Evolutionary conservation across 2,113 vertebrate species (phyloP), one percentile per base, ranked within the genome.

Genomic region (Thomomys bottae): DNA sequence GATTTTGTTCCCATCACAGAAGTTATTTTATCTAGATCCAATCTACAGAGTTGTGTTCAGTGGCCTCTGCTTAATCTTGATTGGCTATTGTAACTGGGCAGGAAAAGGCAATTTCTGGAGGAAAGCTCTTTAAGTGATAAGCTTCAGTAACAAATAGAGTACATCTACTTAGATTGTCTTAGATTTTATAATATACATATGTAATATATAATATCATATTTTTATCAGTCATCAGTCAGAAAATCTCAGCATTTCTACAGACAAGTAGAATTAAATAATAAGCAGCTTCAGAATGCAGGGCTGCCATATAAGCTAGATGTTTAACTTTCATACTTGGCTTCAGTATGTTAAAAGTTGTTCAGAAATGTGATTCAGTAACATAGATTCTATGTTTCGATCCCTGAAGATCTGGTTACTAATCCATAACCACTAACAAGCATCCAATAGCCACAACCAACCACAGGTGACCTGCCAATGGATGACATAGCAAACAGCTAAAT

Each of bases 121-220:
- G 30, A 71, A 93, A 83, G 75, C 34, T 78, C 40, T 86, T 89
- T 79, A 93, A 92, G 92, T 90, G 93, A 80, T 94, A 34, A 84
- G 94, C 85, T 87, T 89, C 40, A 92, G 59, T 24, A n/a, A 63
- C 66, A 66, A 63, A 28, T 32, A 2, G 54, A 36, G 24, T 38
- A 3, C 36, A 17, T 45, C 15, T 81, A 61, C 63, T 40, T 20
- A 40, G 8, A 12, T 17, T 26, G 2, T 24, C 26, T n/a, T 57
- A 1, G 24, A 49, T 54, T 49, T 81, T 61, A 28, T 63, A 76
- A 75, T 54, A 20, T 40, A 14, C 20, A 57, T 14, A 54, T 36
- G 36, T 63, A 21, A 14, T 76, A 14, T 8, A 45, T 49, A 11
- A 28, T 12, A 15, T 26, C 49, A 54, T 54, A 54, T 54, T 54